Evolutionary conservation across 2,797 vertebrate genomes (phyloP).

Genomic region (Tiaroga cobitis): DNA sequence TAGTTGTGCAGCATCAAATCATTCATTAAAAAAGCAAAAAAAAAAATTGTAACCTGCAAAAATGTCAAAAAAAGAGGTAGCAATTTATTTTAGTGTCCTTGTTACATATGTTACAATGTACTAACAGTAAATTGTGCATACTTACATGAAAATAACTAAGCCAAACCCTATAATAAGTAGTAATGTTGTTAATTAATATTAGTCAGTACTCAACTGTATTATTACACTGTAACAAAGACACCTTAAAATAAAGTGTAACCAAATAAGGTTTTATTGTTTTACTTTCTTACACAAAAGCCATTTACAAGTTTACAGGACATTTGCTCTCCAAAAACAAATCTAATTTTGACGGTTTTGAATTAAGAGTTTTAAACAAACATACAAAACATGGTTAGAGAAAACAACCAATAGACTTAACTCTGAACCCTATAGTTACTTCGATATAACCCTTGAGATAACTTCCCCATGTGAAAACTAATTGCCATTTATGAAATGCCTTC

Average conservation of each 20-base stretch:
- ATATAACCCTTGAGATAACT: not conserved
- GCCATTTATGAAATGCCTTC: not conserved
- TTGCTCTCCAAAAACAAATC: not conserved
- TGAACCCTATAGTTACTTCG: not conserved
- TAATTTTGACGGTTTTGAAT: not conserved
- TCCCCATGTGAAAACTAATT: not conserved
- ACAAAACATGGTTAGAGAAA: too few species aligned
- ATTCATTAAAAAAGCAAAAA: not conserved
- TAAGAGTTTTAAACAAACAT: not conserved
- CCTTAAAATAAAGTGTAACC: not conserved
- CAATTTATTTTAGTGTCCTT: not conserved
- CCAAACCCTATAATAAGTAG: not conserved
- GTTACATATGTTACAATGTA: too few species aligned
- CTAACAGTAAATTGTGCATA: not conserved
- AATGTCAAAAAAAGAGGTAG: not conserved
- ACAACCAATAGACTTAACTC: not conserved
- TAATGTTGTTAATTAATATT: not conserved
- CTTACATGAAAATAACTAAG: not conserved
- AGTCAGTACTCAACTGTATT: not conserved
- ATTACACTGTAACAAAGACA: not conserved
- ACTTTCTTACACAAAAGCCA: not conserved
- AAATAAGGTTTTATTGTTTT: not conserved
- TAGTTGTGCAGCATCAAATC: not conserved
- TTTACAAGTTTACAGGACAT: not conserved
- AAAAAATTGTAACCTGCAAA: not conserved